These are phyloP conservation scores for Drosophila littoralis DNA, from an alignment of 1,140 invertebrate species.

Conservation along the genomic window DNA sequence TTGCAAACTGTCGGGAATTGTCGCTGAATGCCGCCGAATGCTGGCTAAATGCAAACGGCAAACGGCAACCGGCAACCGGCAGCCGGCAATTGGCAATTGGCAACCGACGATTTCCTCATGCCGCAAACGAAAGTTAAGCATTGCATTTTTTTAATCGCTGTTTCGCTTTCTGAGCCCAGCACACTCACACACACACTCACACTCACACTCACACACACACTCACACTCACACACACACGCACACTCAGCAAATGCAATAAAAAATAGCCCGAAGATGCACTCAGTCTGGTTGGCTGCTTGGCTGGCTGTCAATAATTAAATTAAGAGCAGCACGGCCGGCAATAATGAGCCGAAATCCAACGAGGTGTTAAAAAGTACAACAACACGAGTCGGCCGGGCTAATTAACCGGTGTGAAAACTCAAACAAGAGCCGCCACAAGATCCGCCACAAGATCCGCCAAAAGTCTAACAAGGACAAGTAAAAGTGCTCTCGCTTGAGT, in stretches of 20 bases:
- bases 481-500: too few species aligned
- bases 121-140: constrained; percentile 64
- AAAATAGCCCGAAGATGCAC: constrained; percentile 33
- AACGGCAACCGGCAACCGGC: constrained; percentile 27
- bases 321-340: constrained; percentile 40
- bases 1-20: constrained; percentile 17
- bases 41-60: background rate
- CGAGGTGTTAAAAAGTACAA: constrained; percentile 48
- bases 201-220: constrained; percentile 51
- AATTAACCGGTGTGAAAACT: constrained; percentile 41
- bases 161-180: constrained; percentile 75
- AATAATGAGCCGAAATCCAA: constrained; percentile 40
- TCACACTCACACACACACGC: constrained; percentile 27
- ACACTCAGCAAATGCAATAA: constrained; percentile 50
- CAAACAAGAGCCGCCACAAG: constrained; percentile 13
- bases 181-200: constrained; percentile 50
- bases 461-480: background rate
- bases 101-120: constrained; percentile 62
- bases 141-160: constrained; percentile 65
- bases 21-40: background rate
- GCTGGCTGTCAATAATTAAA: constrained; percentile 68
- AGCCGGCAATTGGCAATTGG: constrained; percentile 3
- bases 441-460: background rate
- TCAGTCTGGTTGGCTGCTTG: constrained; percentile 35
- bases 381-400: constrained; percentile 7